phyloP scores from a whole-genome alignment of 2,113 vertebrate genomes.

The Heterochromis multidens region DNA sequence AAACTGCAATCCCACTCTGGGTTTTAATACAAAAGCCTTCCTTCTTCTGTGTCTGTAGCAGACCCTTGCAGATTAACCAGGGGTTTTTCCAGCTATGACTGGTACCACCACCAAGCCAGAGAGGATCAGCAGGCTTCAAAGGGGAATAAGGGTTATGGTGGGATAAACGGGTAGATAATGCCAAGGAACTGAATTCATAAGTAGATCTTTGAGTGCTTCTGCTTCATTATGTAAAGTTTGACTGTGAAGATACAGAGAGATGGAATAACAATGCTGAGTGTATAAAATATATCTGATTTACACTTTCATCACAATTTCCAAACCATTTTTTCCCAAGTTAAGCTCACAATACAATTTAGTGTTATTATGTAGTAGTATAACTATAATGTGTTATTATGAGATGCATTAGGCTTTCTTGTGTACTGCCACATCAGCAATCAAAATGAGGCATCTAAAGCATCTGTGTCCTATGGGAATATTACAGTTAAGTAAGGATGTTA shows the following conservation, averaged over 20 bases:
- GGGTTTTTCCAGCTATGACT: background rate
- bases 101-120: constrained; percentile 7
- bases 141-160: constrained; percentile 1
- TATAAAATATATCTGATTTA: background rate
- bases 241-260: background rate
- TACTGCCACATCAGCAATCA: background rate
- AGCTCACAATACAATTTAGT: background rate
- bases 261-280: rapidly evolving
- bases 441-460: background rate
- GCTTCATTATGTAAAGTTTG: background rate
- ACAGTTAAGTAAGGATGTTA: background rate
- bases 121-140: constrained; percentile 38
- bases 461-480: background rate
- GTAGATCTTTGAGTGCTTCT: background rate
- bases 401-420: background rate
- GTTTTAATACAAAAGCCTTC: constrained; percentile 30
- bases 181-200: background rate
- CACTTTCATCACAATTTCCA: background rate
- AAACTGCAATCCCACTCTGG: background rate
- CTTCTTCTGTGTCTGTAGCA: constrained; percentile 15
- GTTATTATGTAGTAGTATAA: background rate
- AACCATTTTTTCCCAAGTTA: background rate
- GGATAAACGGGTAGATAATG: constrained; percentile 6
- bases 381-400: background rate
- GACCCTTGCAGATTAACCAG: constrained; percentile 16